A percentile compares a stretch with the other conserved stretches of the same genome.
Evolutionary conservation across 1,140 invertebrate genomes (phyloP).

Genomic region (Drosophila mayri): DNA sequence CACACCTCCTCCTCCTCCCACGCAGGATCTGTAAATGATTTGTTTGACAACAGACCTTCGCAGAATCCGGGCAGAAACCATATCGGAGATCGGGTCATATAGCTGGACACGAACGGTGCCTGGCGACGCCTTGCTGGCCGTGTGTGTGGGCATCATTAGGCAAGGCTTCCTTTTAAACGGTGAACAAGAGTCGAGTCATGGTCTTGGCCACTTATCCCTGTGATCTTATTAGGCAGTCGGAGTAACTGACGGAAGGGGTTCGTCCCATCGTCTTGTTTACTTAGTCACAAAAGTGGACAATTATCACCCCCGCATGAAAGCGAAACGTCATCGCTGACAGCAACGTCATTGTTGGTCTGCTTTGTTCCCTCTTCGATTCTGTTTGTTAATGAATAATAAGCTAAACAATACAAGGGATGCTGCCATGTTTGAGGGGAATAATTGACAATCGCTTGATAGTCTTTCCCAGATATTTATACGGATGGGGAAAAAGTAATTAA

Average conservation of each 20-base stretch:
- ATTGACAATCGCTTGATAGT: conserved; percentile 47
- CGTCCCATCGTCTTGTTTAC: not conserved
- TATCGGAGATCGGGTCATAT: conserved; percentile 49
- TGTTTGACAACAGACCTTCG: conserved; percentile 72
- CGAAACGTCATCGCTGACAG: conserved; percentile 77
- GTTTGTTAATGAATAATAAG: conserved; percentile 71
- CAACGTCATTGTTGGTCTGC: conserved; percentile 53
- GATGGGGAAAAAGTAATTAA: conserved; percentile 43
- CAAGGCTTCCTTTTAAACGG: conserved; percentile 28
- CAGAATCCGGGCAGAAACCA: conserved; percentile 42
- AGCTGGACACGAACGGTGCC: conserved; percentile 50
- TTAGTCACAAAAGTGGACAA: conserved; percentile 62
- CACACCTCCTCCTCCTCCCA: conserved; percentile 70
- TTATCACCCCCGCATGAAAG: conserved; percentile 72
- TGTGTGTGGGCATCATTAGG: conserved; percentile 64
- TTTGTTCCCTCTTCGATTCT: conserved; percentile 29
- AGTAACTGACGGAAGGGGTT: conserved; percentile 7
- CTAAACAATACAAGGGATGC: conserved; percentile 57
- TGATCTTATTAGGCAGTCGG: conserved; percentile 70
- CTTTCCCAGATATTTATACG: conserved; percentile 18
- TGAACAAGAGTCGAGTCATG: conserved; percentile 54
- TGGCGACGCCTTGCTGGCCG: conserved; percentile 8
- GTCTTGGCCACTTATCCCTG: conserved; percentile 71
- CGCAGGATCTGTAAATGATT: conserved; percentile 69
- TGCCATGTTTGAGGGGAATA: conserved; percentile 31